phyloP scores from a whole-genome alignment of 53 echinoderm and acorn worm genomes.

The Echinarachnius parma region DNA sequence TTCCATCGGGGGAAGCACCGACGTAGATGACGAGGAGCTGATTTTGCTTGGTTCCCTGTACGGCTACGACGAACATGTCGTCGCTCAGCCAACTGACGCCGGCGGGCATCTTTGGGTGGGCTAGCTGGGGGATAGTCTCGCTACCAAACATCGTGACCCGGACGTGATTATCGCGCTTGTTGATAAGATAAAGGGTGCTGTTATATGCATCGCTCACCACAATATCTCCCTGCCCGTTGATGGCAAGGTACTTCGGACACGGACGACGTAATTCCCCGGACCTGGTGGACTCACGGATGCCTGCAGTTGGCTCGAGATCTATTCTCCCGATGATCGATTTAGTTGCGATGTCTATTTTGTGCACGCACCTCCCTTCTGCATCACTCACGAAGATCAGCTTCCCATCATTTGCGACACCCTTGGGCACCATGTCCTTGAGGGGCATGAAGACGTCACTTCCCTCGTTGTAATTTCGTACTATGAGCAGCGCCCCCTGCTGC shows the following conservation, averaged over 20 bases:
- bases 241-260: neutral
- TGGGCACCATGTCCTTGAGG: neutral
- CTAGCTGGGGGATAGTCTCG: neutral
- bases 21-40: neutral
- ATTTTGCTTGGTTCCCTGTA: neutral
- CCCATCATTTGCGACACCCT: neutral
- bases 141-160: neutral
- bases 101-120: conserved; percentile 12
- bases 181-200: neutral
- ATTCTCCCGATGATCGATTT: neutral
- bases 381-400: neutral
- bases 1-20: too few species aligned
- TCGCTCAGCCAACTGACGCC: conserved; percentile 16
- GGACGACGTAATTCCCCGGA: too few species aligned
- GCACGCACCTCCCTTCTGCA: neutral
- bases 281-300: neutral
- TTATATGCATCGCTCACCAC: conserved; percentile 12
- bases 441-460: neutral
- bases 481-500: neutral
- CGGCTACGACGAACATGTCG: conserved; percentile 22
- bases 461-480: neutral
- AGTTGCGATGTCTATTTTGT: conserved; percentile 7
- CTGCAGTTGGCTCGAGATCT: neutral
- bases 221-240: conserved; percentile 1
- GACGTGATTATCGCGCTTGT: neutral